A percentile compares a stretch with the other conserved stretches of the same genome.
Conservation (phyloP, 2,113 vertebrate genomes). For the Crocuta crocuta region DNA sequence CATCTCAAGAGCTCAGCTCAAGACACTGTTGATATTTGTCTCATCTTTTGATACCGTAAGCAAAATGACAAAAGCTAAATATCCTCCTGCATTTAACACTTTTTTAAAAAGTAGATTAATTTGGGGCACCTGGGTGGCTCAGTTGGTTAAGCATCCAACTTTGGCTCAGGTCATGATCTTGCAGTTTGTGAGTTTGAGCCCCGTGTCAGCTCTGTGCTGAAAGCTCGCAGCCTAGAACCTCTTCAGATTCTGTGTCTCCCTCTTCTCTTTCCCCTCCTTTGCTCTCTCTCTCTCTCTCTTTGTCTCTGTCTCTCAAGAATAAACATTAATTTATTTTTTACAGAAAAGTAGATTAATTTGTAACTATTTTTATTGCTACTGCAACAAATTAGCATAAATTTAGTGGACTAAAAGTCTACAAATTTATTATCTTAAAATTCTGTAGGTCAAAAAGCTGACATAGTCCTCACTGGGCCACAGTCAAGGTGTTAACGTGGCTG, state of each 20-base stretch:
- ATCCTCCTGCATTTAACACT: not conserved
- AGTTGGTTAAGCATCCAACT: too few species aligned
- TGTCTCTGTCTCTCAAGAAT: too few species aligned
- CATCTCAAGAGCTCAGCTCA: not conserved
- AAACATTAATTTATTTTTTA: too few species aligned
- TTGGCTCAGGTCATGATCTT: too few species aligned
- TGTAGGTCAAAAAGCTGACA: not conserved
- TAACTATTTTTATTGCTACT: not conserved
- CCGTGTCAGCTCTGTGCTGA: too few species aligned
- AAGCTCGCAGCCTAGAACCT: too few species aligned
- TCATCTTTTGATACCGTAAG: not conserved
- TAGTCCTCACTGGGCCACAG: not conserved
- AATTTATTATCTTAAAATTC: not conserved
- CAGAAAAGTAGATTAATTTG: not conserved
- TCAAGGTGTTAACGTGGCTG: not conserved
- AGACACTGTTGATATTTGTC: not conserved
- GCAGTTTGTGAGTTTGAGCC: too few species aligned
- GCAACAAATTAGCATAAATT: not conserved
- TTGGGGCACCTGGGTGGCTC: not conserved
- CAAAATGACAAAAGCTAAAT: not conserved
- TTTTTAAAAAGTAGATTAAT: not conserved
- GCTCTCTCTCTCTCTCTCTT: too few species aligned
- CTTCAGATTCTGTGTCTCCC: too few species aligned
- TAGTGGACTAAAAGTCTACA: not conserved
- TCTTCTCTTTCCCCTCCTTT: too few species aligned